Evolutionary conservation across 35 echinoderm and acorn worm genomes (phyloP).

Genomic region (Ophiothrix spiculata): DNA sequence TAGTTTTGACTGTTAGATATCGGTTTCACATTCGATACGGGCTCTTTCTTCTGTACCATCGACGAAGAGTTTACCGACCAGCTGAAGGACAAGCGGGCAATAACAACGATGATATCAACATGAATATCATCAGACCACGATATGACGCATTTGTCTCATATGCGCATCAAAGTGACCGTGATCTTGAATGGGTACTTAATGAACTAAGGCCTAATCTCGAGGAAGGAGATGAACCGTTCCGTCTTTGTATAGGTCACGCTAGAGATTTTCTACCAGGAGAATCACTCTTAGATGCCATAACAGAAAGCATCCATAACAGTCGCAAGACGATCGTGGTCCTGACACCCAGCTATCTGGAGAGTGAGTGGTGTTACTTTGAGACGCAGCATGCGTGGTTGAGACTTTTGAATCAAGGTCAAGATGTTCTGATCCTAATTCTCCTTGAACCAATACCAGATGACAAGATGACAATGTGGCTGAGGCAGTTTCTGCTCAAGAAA

Average conservation of each 20-base stretch:
- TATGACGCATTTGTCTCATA: background rate
- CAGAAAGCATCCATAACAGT: background rate
- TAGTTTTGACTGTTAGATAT: background rate
- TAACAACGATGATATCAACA: background rate
- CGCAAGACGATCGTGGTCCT: background rate
- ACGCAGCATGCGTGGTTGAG: background rate
- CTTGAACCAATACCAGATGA: background rate
- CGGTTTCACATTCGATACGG: background rate
- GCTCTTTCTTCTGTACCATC: background rate
- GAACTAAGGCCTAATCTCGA: background rate
- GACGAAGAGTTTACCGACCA: background rate
- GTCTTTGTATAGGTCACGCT: background rate
- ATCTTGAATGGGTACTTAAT: background rate
- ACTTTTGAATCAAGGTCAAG: background rate
- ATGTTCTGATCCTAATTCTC: background rate
- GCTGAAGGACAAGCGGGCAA: background rate
- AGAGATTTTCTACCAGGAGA: background rate
- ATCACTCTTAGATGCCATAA: background rate
- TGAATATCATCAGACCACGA: background rate
- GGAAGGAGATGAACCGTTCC: background rate
- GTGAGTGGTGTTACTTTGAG: slow-evolving; percentile 5
- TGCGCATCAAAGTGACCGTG: background rate
- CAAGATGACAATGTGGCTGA: background rate
- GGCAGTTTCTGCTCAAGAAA: background rate
- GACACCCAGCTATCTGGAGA: background rate